Percentiles rank a stretch among this genome's conserved stretches.
phyloP scores from a whole-genome alignment of 2,113 vertebrate species.

The Menidia beryllina region DNA sequence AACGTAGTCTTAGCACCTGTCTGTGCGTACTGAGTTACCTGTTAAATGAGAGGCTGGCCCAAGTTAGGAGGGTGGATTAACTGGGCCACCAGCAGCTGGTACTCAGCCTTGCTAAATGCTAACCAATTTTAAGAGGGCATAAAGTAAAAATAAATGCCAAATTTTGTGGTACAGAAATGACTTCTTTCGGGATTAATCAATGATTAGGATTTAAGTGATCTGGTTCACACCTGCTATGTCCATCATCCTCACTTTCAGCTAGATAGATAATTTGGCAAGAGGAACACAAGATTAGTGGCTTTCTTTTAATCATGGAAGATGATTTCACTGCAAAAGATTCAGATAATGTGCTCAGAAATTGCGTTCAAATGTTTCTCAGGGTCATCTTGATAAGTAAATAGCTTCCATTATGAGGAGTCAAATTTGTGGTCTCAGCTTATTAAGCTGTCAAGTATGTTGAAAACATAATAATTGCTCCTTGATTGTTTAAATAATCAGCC shows the following conservation, averaged over 20 bases:
- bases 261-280: background rate
- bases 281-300: background rate
- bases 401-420: background rate
- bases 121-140: too few species aligned
- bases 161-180: too few species aligned
- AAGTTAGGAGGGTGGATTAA: too few species aligned
- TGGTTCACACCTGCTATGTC: too few species aligned
- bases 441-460: background rate
- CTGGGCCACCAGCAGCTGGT: background rate
- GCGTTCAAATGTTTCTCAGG: background rate
- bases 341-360: background rate
- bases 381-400: constrained; percentile 6
- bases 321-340: constrained; percentile 1
- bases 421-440: constrained; percentile 4
- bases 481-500: constrained; percentile 1
- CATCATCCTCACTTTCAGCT: too few species aligned
- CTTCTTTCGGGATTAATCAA: too few species aligned
- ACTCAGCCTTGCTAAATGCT: background rate
- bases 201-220: too few species aligned
- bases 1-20: background rate
- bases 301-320: background rate
- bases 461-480: constrained; percentile 6
- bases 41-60: too few species aligned
- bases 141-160: too few species aligned
- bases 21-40: background rate